Conservation (phyloP, 2,888 invertebrate genomes). For the Rhaphigaster nebulosa region DNA sequence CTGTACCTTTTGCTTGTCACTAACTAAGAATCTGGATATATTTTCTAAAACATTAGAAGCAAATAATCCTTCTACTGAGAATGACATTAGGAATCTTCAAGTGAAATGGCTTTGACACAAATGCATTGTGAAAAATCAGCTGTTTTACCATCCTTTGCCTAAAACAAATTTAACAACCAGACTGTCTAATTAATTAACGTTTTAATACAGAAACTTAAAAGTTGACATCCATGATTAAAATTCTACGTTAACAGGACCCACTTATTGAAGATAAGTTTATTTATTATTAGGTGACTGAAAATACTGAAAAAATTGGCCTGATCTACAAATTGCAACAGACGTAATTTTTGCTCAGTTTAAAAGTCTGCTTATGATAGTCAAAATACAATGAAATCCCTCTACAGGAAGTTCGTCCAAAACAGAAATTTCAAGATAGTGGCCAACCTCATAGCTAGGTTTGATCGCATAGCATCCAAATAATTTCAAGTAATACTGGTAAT, state of each 20-base stretch:
- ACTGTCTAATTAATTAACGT: neutral
- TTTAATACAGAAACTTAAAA: neutral
- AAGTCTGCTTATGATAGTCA: too few relatives aligned
- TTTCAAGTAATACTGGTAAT: too few relatives aligned
- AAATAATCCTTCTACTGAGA: neutral
- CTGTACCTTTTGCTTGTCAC: neutral
- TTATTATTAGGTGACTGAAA: too few relatives aligned
- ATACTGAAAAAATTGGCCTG: too few relatives aligned
- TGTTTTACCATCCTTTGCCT: slow-evolving; percentile 24
- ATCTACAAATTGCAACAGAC: too few relatives aligned
- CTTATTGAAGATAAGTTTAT: neutral
- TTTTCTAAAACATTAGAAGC: slow-evolving; percentile 6
- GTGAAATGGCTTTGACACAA: slow-evolving; percentile 3
- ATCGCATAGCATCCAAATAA: too few relatives aligned
- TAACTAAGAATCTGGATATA: neutral
- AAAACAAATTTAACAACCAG: neutral
- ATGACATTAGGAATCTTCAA: neutral
- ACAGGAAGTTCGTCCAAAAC: too few relatives aligned
- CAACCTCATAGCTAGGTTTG: too few relatives aligned
- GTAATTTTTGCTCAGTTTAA: too few relatives aligned
- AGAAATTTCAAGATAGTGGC: too few relatives aligned
- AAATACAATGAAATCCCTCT: too few relatives aligned
- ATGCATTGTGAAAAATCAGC: slow-evolving; percentile 33
- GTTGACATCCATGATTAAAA: neutral
- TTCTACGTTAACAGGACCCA: neutral